These are phyloP conservation scores for Mythimna albipuncta DNA, from an alignment of 2,888 invertebrate species.

Conservation along the genomic window DNA sequence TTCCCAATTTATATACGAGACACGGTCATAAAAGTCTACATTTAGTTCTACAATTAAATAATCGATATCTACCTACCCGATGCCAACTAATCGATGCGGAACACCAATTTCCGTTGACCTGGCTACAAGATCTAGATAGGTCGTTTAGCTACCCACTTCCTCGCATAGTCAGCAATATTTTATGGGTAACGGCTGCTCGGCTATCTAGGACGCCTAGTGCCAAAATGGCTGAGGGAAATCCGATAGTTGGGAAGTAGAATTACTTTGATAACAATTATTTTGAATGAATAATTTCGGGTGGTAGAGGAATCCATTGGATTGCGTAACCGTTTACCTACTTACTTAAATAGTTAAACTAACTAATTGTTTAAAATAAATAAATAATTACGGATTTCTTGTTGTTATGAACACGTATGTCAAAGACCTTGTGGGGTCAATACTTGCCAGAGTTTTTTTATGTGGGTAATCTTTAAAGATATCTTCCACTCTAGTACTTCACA, in stretches of 20 bases:
- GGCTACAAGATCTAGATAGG: conserved; percentile 44
- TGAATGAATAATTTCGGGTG: neutral
- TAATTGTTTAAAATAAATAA: neutral
- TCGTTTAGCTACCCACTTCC: conserved; percentile 33
- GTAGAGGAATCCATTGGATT: neutral
- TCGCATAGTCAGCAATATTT: conserved; percentile 43
- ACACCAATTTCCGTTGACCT: conserved; percentile 45
- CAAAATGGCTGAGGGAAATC: conserved; percentile 33
- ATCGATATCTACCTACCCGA: conserved; percentile 14
- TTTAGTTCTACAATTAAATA: conserved; percentile 49
- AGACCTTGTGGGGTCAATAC: neutral
- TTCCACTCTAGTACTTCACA: no score
- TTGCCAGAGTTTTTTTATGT: no score
- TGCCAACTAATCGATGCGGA: conserved; percentile 23
- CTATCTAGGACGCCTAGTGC: conserved; percentile 14
- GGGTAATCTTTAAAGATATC: no score
- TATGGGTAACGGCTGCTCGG: conserved; percentile 34
- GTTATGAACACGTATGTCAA: neutral
- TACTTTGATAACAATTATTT: neutral
- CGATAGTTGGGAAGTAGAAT: neutral
- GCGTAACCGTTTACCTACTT: no score
- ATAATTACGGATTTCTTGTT: neutral
- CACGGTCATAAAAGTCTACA: conserved; percentile 4
- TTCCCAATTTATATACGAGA: neutral
- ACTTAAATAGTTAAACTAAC: no score